Percentiles rank a stretch among this genome's conserved stretches.
phyloP scores from a whole-genome alignment of 2,888 invertebrate species.

The Prionchulus punctatus region DNA sequence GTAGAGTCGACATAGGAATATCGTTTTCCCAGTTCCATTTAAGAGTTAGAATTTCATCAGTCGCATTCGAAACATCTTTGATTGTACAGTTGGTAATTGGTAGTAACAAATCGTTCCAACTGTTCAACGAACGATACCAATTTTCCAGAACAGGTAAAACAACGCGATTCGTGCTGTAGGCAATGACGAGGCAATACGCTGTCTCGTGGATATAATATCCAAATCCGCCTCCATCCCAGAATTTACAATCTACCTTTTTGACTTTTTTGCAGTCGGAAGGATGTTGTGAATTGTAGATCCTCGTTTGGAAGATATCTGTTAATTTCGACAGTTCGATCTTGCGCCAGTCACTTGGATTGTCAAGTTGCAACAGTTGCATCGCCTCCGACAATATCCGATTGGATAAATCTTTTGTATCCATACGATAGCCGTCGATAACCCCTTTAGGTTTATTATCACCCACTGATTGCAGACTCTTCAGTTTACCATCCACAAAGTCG shows the following conservation, averaged over 20 bases:
- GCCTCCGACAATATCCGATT: no score
- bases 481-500: no score
- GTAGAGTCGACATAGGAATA: not conserved
- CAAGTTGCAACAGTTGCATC: no score
- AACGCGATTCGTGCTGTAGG: slow-evolving; percentile 62
- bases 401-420: no score
- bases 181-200: slow-evolving; percentile 85
- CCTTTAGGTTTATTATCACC: no score
- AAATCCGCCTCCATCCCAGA: slow-evolving; percentile 97
- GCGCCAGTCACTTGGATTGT: no score
- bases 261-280: slow-evolving; percentile 69
- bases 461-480: no score
- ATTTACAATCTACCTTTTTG: slow-evolving; percentile 72
- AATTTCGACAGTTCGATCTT: not conserved
- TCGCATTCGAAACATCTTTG: no score
- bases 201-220: slow-evolving; percentile 96
- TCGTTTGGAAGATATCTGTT: not conserved
- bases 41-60: no score
- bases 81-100: slow-evolving; percentile 21
- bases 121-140: slow-evolving; percentile 45
- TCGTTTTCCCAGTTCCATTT: no score
- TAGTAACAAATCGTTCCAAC: slow-evolving; percentile 25
- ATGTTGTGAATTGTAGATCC: slow-evolving; percentile 47
- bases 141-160: slow-evolving; percentile 43
- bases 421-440: no score